A percentile compares a stretch with the other conserved stretches of the same genome.
Evolutionary conservation across 1,140 invertebrate species (phyloP).

Genomic region (Panulirus ornatus): DNA sequence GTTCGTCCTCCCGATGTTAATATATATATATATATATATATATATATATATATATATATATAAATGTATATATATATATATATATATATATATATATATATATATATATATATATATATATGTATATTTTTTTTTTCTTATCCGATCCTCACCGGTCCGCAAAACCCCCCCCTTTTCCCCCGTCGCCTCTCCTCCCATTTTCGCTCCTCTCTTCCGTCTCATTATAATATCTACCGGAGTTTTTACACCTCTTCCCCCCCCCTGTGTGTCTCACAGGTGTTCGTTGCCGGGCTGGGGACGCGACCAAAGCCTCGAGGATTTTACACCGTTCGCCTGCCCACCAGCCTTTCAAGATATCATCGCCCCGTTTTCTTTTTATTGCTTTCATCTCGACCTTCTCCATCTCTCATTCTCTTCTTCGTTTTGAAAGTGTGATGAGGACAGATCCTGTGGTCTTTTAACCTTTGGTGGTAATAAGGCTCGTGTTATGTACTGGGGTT

Average conservation of each 20-base stretch:
- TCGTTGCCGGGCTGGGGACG: constrained; percentile 26
- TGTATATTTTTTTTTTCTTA: constrained; percentile 17
- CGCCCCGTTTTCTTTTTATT: constrained; percentile 24
- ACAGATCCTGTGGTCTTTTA: no score
- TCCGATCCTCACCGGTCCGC: not conserved
- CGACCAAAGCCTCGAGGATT: constrained; percentile 12
- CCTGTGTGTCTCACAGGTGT: constrained; percentile 40
- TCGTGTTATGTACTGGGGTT: no score
- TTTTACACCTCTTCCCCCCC: constrained; percentile 60
- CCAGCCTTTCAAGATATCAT: constrained; percentile 11
- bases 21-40: no score
- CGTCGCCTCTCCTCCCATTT: not conserved
- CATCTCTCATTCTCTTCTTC: constrained; percentile 5
- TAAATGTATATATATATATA: no score
- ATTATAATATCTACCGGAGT: constrained; percentile 57
- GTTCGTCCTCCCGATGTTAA: no score
- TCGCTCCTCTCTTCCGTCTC: constrained; percentile 33
- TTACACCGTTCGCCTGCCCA: constrained; percentile 37
- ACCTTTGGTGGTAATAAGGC: no score
- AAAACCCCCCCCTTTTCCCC: not conserved
- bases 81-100: constrained; percentile 9
- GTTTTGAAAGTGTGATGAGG: no score
- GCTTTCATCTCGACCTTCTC: constrained; percentile 20
- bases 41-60: no score
- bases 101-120: constrained; percentile 4